phyloP scores from a whole-genome alignment of 53 echinoderm and acorn worm genomes.

The Paelopatides confundens region DNA sequence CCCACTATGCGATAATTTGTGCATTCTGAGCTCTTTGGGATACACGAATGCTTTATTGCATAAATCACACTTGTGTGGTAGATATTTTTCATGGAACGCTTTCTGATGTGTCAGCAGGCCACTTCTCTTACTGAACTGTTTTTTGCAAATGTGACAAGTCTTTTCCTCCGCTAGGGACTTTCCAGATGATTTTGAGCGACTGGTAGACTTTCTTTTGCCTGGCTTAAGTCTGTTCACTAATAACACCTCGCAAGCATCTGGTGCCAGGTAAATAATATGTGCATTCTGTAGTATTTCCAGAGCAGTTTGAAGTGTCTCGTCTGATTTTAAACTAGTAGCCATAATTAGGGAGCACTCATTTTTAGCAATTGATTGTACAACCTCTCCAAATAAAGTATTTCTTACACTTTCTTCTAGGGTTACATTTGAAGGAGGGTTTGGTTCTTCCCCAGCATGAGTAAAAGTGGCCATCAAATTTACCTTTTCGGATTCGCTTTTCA shows the following conservation, averaged over 20 bases:
- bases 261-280: conserved; percentile 20
- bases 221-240: conserved; percentile 16
- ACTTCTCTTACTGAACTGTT: conserved; percentile 37
- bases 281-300: conserved; percentile 17
- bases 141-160: conserved; percentile 7
- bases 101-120: conserved; percentile 39
- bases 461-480: neutral
- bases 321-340: conserved; percentile 23
- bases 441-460: neutral
- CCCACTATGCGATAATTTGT: conserved; percentile 33
- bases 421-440: neutral
- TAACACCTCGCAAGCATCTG: conserved; percentile 45
- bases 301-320: neutral
- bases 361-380: conserved; percentile 10
- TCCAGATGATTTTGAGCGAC: neutral
- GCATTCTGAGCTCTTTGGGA: conserved; percentile 39
- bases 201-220: neutral
- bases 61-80: conserved; percentile 37
- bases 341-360: conserved; percentile 33
- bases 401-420: conserved; percentile 12
- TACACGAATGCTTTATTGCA: conserved; percentile 41
- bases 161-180: neutral
- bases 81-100: conserved; percentile 20
- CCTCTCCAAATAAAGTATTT: conserved; percentile 30
- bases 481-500: neutral